phyloP scores from a whole-genome alignment of 2,888 invertebrate species.

The Galeruca laticollis region DNA sequence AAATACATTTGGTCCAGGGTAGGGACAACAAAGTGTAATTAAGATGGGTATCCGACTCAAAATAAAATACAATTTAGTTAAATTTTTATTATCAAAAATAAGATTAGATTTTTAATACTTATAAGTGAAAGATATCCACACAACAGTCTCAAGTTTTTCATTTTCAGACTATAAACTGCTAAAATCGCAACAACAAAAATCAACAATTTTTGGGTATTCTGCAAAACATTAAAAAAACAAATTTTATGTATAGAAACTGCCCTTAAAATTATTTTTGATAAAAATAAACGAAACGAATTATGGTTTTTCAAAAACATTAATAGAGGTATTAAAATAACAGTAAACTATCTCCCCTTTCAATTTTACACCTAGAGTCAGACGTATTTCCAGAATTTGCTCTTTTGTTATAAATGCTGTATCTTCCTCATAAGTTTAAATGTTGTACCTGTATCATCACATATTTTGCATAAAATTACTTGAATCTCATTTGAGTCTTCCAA shows the following conservation, averaged over 20 bases:
- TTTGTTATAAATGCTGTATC: too few species aligned
- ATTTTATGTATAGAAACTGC: conserved; percentile 5
- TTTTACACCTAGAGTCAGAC: neutral
- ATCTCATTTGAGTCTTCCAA: conserved; percentile 5
- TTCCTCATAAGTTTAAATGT: too few species aligned
- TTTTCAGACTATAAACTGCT: conserved; percentile 11
- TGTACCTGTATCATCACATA: too few species aligned
- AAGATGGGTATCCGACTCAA: too few species aligned
- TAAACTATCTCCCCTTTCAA: conserved; percentile 10
- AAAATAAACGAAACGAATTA: conserved; percentile 6
- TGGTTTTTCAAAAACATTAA: conserved; percentile 10
- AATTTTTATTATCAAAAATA: too few species aligned
- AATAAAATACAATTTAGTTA: too few species aligned
- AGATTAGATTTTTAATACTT: conserved; percentile 9
- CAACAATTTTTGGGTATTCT: neutral
- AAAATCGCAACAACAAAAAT: neutral
- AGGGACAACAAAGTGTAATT: too few species aligned
- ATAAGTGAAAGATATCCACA: conserved; percentile 9
- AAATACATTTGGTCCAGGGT: too few species aligned
- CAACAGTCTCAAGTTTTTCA: conserved; percentile 5
- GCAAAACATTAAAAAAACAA: neutral
- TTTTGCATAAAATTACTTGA: conserved; percentile 28
- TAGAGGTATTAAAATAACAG: neutral
- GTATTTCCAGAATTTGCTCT: too few species aligned
- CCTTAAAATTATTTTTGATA: too few species aligned